phyloP scores from a whole-genome alignment of 37 sponge, comb jelly and placozoan species.

The Halisarca cf. caerulea region DNA sequence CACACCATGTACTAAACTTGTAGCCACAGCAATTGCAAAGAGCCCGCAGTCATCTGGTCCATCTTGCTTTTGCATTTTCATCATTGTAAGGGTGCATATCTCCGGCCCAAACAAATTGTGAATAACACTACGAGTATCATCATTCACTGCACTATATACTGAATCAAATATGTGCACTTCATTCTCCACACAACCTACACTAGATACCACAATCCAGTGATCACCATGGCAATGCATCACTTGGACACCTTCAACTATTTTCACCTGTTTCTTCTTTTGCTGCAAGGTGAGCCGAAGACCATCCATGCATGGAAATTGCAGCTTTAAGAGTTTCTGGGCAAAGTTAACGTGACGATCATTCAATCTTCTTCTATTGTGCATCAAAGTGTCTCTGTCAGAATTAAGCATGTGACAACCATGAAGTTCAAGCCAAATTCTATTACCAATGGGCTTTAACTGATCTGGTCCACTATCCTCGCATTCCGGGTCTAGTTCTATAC shows the following conservation, averaged over 20 bases:
- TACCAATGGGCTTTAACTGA: too few species aligned
- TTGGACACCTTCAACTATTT: not conserved
- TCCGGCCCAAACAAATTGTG: not conserved
- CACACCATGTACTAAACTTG: slow-evolving; percentile 35
- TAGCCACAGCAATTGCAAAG: slow-evolving; percentile 53
- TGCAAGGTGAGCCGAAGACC: not conserved
- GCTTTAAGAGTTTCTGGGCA: slow-evolving; percentile 20
- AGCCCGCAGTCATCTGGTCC: slow-evolving; percentile 53
- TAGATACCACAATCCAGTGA: slow-evolving; percentile 23
- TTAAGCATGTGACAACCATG: not conserved
- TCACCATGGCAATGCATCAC: not conserved
- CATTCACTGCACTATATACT: slow-evolving; percentile 15
- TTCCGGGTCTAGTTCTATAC: not conserved
- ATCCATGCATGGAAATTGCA: not conserved
- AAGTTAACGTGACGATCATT: slow-evolving; percentile 40
- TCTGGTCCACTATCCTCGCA: not conserved
- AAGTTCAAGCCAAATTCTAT: slow-evolving; percentile 8
- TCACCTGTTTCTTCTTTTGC: not conserved
- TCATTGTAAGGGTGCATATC: not conserved
- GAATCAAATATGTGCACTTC: slow-evolving; percentile 53
- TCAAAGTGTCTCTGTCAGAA: not conserved
- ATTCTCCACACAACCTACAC: not conserved
- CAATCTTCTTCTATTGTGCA: not conserved
- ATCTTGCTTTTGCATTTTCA: slow-evolving; percentile 34
- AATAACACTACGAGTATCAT: slow-evolving; percentile 19